phyloP scores from a whole-genome alignment of 1,140 invertebrate genomes.

The Megalopta genalis region DNA sequence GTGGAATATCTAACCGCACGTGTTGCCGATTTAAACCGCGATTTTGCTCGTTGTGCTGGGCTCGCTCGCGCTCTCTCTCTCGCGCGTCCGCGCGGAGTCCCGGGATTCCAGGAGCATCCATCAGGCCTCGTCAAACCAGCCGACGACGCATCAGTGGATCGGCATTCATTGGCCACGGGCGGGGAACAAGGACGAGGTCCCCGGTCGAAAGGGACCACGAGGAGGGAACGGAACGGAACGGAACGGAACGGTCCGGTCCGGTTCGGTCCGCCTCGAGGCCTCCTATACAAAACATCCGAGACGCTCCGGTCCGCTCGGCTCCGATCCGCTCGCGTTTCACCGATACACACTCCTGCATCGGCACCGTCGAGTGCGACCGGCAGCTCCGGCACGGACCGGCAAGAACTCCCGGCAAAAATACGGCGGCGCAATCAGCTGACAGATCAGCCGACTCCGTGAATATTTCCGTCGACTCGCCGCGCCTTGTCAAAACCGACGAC shows the following conservation, averaged over 20 bases:
- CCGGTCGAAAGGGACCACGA: constrained; percentile 15
- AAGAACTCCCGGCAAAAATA: constrained; percentile 57
- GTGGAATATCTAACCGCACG: constrained; percentile 65
- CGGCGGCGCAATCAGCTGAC: constrained; percentile 66
- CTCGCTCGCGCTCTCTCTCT: not conserved
- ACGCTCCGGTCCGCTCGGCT: constrained; percentile 24
- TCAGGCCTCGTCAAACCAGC: constrained; percentile 79
- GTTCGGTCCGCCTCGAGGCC: constrained; percentile 37
- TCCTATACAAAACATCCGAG: constrained; percentile 31
- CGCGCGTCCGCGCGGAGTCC: constrained; percentile 71
- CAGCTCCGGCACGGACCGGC: constrained; percentile 46
- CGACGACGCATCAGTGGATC: constrained; percentile 78
- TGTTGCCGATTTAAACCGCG: constrained; percentile 76
- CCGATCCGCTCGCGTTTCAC: constrained; percentile 25
- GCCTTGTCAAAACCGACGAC: constrained; percentile 63
- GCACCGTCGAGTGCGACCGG: not conserved
- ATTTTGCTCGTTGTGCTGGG: constrained; percentile 75
- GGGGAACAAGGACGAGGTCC: constrained; percentile 38
- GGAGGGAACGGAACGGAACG: constrained; percentile 61
- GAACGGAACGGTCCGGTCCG: too few relatives aligned
- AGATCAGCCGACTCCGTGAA: constrained; percentile 72
- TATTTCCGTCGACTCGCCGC: constrained; percentile 66
- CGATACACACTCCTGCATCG: constrained; percentile 32
- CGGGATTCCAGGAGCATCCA: constrained; percentile 78
- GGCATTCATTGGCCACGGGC: constrained; percentile 71